Evolutionary conservation across 64 coral and sea anemone genomes (phyloP).

Genomic region (Porites lutea): DNA sequence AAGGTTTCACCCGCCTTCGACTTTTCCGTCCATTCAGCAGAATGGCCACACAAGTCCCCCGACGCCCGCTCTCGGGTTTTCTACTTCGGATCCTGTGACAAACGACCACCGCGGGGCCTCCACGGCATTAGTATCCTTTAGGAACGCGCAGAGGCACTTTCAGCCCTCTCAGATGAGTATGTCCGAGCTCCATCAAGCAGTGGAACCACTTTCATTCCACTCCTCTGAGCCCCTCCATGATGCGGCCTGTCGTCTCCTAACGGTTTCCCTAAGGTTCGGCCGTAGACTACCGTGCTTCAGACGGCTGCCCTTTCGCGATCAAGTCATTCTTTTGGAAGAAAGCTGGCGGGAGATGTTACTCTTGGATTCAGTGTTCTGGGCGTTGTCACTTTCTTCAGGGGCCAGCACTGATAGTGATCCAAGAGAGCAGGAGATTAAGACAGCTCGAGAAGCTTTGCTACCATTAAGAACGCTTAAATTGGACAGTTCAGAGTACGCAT

Average conservation of each 20-base stretch:
- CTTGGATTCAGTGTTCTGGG: conserved; percentile 90
- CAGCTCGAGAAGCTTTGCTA: conserved; percentile 69
- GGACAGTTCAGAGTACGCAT: conserved; percentile 86
- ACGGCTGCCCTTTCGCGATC: conserved; percentile 86
- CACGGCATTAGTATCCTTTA: conserved; percentile 21
- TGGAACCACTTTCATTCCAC: conserved; percentile 75
- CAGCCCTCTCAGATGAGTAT: conserved; percentile 9
- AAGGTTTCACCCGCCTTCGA: not conserved
- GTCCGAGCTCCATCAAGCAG: conserved; percentile 76
- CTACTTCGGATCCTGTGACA: not conserved
- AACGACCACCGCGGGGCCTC: conserved; percentile 1
- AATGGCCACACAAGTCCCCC: conserved; percentile 8
- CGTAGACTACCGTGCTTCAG: conserved; percentile 87
- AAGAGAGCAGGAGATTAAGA: conserved; percentile 46
- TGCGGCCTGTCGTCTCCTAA: conserved; percentile 64
- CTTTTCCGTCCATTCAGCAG: conserved; percentile 24
- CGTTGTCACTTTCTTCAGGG: conserved; percentile 68
- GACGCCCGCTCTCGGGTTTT: not conserved
- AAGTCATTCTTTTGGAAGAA: conserved; percentile 97
- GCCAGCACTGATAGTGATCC: not conserved
- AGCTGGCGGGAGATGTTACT: conserved; percentile 93
- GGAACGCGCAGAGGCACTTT: conserved; percentile 1
- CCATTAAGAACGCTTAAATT: conserved; percentile 71
- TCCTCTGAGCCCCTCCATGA: conserved; percentile 78
- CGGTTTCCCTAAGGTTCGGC: conserved; percentile 79